Evolutionary conservation across 2,888 invertebrate genomes (phyloP).

Genomic region (Leptura quadrifasciata): DNA sequence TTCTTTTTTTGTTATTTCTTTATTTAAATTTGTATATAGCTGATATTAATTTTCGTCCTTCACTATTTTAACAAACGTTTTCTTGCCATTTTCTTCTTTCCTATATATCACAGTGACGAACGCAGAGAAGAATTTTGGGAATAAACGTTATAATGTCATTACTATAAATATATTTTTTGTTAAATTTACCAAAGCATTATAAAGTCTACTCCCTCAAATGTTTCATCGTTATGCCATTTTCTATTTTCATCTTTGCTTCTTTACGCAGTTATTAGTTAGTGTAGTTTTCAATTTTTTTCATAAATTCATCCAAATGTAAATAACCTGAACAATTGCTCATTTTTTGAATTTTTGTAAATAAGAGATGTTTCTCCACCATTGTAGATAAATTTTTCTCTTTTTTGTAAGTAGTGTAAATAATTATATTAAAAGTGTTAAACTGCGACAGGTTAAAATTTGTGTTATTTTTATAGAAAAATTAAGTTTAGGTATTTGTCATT

Average conservation of each 20-base stretch:
- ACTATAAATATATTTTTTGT: conserved; percentile 52
- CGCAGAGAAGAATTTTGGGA: conserved; percentile 18
- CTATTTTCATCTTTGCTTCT: conserved; percentile 48
- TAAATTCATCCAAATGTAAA: conserved; percentile 60
- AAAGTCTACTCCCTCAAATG: conserved; percentile 28
- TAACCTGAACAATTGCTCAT: conserved; percentile 70
- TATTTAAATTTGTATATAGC: conserved; percentile 66
- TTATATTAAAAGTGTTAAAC: conserved; percentile 42
- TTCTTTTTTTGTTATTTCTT: conserved; percentile 60
- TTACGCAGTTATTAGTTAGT: conserved; percentile 58
- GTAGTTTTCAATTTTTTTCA: conserved; percentile 43
- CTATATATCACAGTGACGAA: conserved; percentile 6
- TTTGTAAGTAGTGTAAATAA: conserved; percentile 61
- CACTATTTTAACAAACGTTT: conserved; percentile 40
- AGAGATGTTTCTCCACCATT: conserved; percentile 43
- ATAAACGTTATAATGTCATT: conserved; percentile 24
- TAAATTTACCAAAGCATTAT: conserved; percentile 32
- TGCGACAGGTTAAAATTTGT: conserved; percentile 56
- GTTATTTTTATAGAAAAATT: conserved; percentile 49
- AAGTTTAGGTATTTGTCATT: conserved; percentile 36
- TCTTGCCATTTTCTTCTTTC: conserved; percentile 52
- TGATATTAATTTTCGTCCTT: conserved; percentile 40
- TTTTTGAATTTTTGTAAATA: conserved; percentile 44
- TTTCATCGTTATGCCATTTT: conserved; percentile 38
- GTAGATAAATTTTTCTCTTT: conserved; percentile 53